phyloP scores from a whole-genome alignment of 2,888 invertebrate genomes.

The Lagria hirta region DNA sequence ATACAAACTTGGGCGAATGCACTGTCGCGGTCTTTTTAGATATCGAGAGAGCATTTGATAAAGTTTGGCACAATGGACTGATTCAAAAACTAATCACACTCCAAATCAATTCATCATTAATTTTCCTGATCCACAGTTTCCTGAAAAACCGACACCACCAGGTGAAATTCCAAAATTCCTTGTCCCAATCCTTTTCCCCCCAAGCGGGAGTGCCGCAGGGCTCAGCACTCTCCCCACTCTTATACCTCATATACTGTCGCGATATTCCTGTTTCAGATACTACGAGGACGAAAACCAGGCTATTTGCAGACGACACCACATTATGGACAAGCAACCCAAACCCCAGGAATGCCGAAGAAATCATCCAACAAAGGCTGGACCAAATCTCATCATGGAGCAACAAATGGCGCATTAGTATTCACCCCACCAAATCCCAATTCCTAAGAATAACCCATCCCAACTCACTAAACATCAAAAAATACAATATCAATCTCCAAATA shows the following conservation, averaged over 20 bases:
- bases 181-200: neutral
- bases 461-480: neutral
- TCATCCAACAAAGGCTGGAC: neutral
- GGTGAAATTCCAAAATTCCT: neutral
- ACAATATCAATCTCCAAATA: neutral
- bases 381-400: neutral
- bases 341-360: neutral
- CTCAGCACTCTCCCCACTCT: neutral
- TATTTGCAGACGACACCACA: conserved; percentile 9
- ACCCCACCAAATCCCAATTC: conserved; percentile 3
- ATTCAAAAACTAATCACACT: conserved; percentile 23
- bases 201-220: conserved; percentile 5
- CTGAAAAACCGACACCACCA: neutral
- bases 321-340: neutral
- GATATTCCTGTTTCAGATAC: neutral
- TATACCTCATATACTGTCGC: conserved; percentile 1
- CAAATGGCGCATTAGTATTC: conserved; percentile 4
- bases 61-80: conserved; percentile 32
- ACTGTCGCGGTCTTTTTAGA: conserved; percentile 29
- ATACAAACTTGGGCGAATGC: conserved; percentile 2
- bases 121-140: neutral
- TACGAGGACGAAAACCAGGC: neutral
- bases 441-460: conserved; percentile 1
- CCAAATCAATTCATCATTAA: neutral
- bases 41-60: conserved; percentile 15